These are phyloP conservation scores for Polypedilum vanderplanki DNA, from an alignment of 1,140 invertebrate species.

Conservation along the genomic window DNA sequence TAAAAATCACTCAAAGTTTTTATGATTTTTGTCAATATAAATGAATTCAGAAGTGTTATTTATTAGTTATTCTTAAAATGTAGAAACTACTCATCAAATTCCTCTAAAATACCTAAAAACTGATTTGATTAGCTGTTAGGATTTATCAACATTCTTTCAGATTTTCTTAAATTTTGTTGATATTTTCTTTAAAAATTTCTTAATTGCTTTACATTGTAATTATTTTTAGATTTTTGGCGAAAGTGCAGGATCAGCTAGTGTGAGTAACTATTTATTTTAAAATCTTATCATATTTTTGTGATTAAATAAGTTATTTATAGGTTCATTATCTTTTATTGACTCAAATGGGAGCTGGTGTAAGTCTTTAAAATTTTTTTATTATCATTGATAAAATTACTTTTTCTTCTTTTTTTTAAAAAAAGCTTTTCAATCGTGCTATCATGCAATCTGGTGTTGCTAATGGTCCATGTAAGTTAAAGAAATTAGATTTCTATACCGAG, in stretches of 20 bases:
- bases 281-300: not conserved
- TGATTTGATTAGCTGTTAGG: too few relatives aligned
- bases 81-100: too few relatives aligned
- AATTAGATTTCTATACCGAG: too few relatives aligned
- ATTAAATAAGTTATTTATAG: not conserved
- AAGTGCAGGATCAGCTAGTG: conserved; percentile 48
- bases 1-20: too few relatives aligned
- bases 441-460: conserved; percentile 59
- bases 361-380: not conserved
- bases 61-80: too few relatives aligned
- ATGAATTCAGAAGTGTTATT: too few relatives aligned
- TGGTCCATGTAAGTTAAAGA: conserved; percentile 43
- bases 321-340: conserved; percentile 43
- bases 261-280: conserved; percentile 38
- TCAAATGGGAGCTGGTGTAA: conserved; percentile 7
- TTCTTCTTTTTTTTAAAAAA: not conserved
- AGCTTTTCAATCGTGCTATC: conserved; percentile 55
- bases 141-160: too few relatives aligned
- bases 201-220: too few relatives aligned
- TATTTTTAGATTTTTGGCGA: conserved; percentile 44
- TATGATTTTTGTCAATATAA: too few relatives aligned
- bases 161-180: too few relatives aligned
- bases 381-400: not conserved
- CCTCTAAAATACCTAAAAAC: too few relatives aligned
- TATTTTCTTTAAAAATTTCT: too few relatives aligned